Evolutionary conservation across 1,140 invertebrate species (phyloP).

Genomic region (Anagrus nilaparvatae): DNA sequence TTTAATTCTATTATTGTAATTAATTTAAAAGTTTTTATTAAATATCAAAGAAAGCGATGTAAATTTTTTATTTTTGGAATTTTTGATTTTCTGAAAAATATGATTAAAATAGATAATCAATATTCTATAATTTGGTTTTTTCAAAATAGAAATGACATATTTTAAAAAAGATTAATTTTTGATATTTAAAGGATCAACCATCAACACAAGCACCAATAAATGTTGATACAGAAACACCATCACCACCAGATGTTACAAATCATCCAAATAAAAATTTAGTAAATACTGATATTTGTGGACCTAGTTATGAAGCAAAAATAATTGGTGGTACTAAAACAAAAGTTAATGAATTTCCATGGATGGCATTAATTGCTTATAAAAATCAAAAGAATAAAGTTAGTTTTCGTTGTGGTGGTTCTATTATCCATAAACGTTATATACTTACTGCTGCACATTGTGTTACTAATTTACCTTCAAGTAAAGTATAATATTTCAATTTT

Average conservation of each 20-base stretch:
- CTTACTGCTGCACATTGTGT: constrained; percentile 64
- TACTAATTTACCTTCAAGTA: constrained; percentile 30
- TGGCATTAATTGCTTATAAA: constrained; percentile 49
- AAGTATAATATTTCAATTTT: constrained; percentile 9
- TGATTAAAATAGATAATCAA: no score
- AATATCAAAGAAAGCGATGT: no score
- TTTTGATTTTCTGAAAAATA: no score
- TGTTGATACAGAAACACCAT: neutral
- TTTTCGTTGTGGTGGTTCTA: constrained; percentile 53
- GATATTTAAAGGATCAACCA: no score
- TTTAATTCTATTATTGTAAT: no score
- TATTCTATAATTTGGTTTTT: no score
- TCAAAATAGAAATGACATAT: no score
- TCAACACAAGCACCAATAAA: no score
- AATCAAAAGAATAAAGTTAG: constrained; percentile 31
- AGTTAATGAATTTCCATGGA: constrained; percentile 56
- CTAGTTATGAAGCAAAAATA: constrained; percentile 36
- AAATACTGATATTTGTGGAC: constrained; percentile 33
- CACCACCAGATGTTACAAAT: constrained; percentile 38
- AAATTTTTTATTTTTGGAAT: no score
- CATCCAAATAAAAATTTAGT: constrained; percentile 48
- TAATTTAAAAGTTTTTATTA: no score
- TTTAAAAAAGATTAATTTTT: no score
- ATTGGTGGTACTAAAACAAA: constrained; percentile 46
- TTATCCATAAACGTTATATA: constrained; percentile 55